Percentiles rank a stretch among this genome's conserved stretches.
Evolutionary conservation across 2,888 invertebrate genomes (phyloP).

Genomic region (Lomographa bimaculata): DNA sequence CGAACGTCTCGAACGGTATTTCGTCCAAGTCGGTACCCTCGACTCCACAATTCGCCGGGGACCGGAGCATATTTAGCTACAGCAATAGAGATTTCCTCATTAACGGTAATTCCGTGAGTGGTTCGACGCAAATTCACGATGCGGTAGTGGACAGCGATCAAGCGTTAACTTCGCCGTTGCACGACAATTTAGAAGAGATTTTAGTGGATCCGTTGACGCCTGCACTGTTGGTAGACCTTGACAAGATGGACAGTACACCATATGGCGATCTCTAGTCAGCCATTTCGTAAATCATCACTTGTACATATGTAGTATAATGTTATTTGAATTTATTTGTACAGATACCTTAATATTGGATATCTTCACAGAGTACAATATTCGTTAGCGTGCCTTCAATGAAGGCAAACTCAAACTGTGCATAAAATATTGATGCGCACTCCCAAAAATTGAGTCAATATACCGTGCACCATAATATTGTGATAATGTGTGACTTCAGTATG

Average conservation of each 20-base stretch:
- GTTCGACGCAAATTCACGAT: slow-evolving; percentile 50
- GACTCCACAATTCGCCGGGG: slow-evolving; percentile 83
- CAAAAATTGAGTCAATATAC: slow-evolving; percentile 70
- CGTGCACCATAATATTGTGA: slow-evolving; percentile 48
- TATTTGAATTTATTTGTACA: slow-evolving; percentile 65
- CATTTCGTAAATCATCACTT: slow-evolving; percentile 42
- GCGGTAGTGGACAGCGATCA: slow-evolving; percentile 57
- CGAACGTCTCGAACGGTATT: slow-evolving; percentile 72
- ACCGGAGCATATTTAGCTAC: slow-evolving; percentile 82
- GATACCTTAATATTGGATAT: slow-evolving; percentile 64
- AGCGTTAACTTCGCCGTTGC: slow-evolving; percentile 62
- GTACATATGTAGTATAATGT: slow-evolving; percentile 56
- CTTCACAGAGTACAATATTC: slow-evolving; percentile 70
- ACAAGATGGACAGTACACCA: slow-evolving; percentile 71
- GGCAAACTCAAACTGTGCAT: slow-evolving; percentile 56
- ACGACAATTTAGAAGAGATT: slow-evolving; percentile 73
- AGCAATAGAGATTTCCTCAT: slow-evolving; percentile 85
- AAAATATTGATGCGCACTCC: slow-evolving; percentile 65
- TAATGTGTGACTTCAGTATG: slow-evolving; percentile 53
- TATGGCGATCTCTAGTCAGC: slow-evolving; percentile 78
- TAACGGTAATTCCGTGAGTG: slow-evolving; percentile 83
- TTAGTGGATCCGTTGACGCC: slow-evolving; percentile 66
- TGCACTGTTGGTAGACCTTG: slow-evolving; percentile 72
- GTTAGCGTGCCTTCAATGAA: slow-evolving; percentile 78
- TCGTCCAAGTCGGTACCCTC: slow-evolving; percentile 90